Evolutionary conservation across 2,113 vertebrate species (phyloP).

Genomic region (Mormyrus iriodes): DNA sequence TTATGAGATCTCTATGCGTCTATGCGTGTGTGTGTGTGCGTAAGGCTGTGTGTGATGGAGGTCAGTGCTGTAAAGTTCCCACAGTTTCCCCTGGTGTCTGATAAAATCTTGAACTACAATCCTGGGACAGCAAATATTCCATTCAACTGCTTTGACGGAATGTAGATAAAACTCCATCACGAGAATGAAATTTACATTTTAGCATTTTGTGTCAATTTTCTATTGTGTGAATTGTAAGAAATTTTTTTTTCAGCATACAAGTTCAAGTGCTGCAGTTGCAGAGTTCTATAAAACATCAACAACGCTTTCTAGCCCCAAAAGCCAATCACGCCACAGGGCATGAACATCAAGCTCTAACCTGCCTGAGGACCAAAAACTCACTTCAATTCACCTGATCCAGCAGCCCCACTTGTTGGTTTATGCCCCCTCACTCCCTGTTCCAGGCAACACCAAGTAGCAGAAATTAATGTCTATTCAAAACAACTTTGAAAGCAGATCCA

Average conservation of each 20-base stretch:
- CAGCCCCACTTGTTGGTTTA: not conserved
- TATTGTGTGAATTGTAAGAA: not conserved
- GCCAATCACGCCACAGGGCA: not conserved
- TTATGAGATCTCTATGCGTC: not conserved
- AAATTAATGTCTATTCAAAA: not conserved
- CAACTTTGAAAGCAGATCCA: too few relatives aligned
- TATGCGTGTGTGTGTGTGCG: not conserved
- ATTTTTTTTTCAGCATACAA: not conserved
- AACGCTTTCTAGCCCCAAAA: not conserved
- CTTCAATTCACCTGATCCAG: not conserved
- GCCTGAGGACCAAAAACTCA: not conserved
- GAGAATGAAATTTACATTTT: not conserved
- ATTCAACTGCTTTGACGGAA: not conserved
- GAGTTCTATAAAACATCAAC: not conserved
- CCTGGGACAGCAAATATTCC: not conserved
- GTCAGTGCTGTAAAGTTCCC: not conserved
- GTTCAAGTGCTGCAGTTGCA: not conserved
- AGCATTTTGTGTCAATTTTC: not conserved
- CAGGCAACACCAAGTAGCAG: not conserved
- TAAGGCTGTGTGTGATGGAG: not conserved
- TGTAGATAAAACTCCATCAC: not conserved
- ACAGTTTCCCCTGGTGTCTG: not conserved
- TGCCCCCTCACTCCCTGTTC: not conserved
- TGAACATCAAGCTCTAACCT: not conserved
- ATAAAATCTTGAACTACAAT: not conserved